Evolutionary conservation across 2,888 invertebrate genomes (phyloP), one percentile per base, ranked within the genome.

Genomic region (Rhodophaea formosa): DNA sequence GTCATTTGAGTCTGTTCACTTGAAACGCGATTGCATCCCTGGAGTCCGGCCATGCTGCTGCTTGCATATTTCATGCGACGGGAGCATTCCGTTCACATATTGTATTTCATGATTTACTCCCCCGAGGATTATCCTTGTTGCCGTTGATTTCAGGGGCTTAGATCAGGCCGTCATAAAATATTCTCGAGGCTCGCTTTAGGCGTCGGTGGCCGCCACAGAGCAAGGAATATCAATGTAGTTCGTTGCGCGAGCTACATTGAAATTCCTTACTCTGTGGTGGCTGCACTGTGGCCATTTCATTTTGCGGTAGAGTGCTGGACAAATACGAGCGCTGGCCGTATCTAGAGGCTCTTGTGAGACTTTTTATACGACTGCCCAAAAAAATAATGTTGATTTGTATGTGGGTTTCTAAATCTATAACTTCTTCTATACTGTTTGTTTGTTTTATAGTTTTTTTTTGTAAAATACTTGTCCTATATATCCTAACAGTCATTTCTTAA

Each of bases 261-360:
- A n/a, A n/a, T n/a, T n/a, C n/a, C n/a, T n/a, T n/a, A n/a, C n/a
- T n/a, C n/a, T n/a, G n/a, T n/a, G 30, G 30, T 7, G 2, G 30
- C 30, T 30, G 8, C 12, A 49, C n/a, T 29, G 7, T 29, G 16
- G 51, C 51, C 51, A 51, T 35, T 51, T 51, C 32, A 35, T 51
- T 51, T 51, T 51, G 32, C 51, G 12, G 51, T 10, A 10, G 16
- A 35, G 51, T 51, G 51, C 32, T 32, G 32, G 35, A 32, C 51
- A 51, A 32, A 51, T 51, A 51, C 51, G 15, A 46, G 7, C 15
- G 44, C 15, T 44, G 47, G 15, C 12, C 10, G 10, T 32, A 10
- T 15, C 5, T 35, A 15, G 35, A 10, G 30, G 15, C 51, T 16
- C 8, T 51, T 16, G 15, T 32, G 15, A 51, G 0, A 6, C 16